phyloP scores from a whole-genome alignment of 2,113 vertebrate genomes.

The Podiceps cristatus region DNA sequence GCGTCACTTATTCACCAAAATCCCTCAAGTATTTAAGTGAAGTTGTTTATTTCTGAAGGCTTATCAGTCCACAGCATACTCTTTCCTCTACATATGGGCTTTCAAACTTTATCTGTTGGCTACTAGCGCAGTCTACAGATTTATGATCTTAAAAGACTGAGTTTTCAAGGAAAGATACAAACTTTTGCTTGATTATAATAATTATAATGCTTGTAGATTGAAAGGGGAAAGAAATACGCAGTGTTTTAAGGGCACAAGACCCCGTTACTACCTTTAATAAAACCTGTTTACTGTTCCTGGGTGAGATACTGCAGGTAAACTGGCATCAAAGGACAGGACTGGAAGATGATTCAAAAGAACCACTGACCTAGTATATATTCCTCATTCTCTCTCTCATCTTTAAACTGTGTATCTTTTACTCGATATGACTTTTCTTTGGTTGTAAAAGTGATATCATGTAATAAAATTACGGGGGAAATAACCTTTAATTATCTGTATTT shows the following conservation, averaged over 20 bases:
- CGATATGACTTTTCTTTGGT: background rate
- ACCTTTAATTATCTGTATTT: background rate
- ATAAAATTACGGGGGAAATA: background rate
- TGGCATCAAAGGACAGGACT: background rate
- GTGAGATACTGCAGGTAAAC: background rate
- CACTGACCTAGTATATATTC: background rate
- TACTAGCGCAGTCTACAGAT: background rate
- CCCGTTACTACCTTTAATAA: background rate
- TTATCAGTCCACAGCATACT: background rate
- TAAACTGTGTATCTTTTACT: background rate
- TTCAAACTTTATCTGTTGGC: background rate
- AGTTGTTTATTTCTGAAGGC: background rate
- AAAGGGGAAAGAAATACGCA: background rate
- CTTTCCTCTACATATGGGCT: background rate
- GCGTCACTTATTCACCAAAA: background rate
- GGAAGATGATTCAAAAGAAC: background rate
- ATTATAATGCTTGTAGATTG: accelerated
- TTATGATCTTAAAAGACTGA: background rate
- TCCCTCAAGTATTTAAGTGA: background rate
- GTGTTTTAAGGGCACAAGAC: background rate
- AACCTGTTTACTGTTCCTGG: background rate
- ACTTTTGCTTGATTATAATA: background rate
- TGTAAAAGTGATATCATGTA: background rate
- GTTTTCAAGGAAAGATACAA: background rate
- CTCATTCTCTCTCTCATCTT: background rate